Percentiles rank a stretch among this genome's conserved stretches.
phyloP scores from a whole-genome alignment of 2,113 vertebrate genomes.

The Hypocryptadius cinnamomeus region DNA sequence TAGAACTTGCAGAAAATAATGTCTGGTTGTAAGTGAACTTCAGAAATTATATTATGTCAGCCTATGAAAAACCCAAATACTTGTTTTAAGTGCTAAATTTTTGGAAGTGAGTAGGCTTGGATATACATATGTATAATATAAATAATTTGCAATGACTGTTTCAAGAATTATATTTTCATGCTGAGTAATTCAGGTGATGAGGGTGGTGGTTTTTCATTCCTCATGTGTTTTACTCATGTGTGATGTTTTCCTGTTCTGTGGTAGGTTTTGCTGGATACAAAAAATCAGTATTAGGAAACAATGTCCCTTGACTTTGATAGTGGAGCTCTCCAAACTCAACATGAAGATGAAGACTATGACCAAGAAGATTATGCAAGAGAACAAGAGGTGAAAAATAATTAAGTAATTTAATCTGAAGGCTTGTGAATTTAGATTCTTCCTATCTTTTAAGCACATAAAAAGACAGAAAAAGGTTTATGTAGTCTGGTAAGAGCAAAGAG shows the following conservation, averaged over 20 bases:
- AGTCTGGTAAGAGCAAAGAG: neutral
- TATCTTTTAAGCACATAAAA: neutral
- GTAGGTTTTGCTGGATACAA: neutral
- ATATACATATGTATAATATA: too few species aligned
- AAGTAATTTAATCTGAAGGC: neutral
- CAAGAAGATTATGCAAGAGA: conserved; percentile 78
- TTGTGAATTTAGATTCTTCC: neutral
- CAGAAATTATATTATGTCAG: neutral
- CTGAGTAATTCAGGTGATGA: neutral
- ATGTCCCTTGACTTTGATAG: conserved; percentile 80
- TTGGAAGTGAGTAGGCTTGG: neutral
- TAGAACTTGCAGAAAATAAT: neutral
- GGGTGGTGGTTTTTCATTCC: neutral
- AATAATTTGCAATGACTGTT: neutral
- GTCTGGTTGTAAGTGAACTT: neutral
- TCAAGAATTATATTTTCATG: neutral
- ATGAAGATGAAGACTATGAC: conserved; percentile 75
- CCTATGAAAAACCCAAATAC: neutral
- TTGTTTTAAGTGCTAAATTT: neutral
- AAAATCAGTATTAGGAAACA: neutral
- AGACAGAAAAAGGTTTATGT: neutral
- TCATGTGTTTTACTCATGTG: neutral
- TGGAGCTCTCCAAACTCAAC: conserved; percentile 68
- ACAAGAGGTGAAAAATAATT: conserved; percentile 68
- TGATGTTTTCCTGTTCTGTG: neutral